Percentiles rank a stretch among this genome's conserved stretches.
Conservation (phyloP, 2,113 vertebrate genomes). For the human (Homo sapiens) region GRCh38 chr15:99438501-99439000, state of each 20-base stretch:
- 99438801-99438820: slow-evolving; percentile 77
- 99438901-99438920: slow-evolving; percentile 80
- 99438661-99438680: slow-evolving; percentile 82
- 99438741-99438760: slow-evolving; percentile 83
- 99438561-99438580: slow-evolving; percentile 80
- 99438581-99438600: slow-evolving; percentile 75
- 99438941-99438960: slow-evolving; percentile 57
- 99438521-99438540: neutral
- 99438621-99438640: slow-evolving; percentile 70
- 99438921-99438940: slow-evolving; percentile 73
- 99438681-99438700: slow-evolving; percentile 84
- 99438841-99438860: slow-evolving; percentile 83
- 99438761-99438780: slow-evolving; percentile 80
- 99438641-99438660: slow-evolving; percentile 76
- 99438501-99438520: neutral
- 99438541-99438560: slow-evolving; percentile 74
- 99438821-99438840: slow-evolving; percentile 69
- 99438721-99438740: slow-evolving; percentile 82
- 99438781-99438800: slow-evolving; percentile 81
- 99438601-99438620: slow-evolving; percentile 84
- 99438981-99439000: slow-evolving; percentile 66
- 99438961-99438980: slow-evolving; percentile 67
- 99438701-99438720: slow-evolving; percentile 82
- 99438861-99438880: slow-evolving; percentile 81
- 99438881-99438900: slow-evolving; percentile 81